Conservation (phyloP, 2,113 vertebrate species). For the Girardinichthys multiradiatus region DNA sequence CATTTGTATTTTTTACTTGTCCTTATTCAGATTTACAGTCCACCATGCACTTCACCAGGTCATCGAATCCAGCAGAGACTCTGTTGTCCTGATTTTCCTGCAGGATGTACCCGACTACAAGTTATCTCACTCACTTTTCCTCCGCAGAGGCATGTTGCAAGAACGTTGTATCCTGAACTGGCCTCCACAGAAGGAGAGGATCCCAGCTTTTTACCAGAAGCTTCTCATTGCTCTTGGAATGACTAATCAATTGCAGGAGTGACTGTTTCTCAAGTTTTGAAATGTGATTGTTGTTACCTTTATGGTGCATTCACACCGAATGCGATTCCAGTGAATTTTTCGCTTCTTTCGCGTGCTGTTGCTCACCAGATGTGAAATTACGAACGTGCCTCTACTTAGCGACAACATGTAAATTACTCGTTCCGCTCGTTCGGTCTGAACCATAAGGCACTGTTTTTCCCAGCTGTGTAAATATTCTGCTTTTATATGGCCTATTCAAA, state of each 20-base stretch:
- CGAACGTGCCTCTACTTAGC: too few relatives aligned
- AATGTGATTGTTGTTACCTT: too few relatives aligned
- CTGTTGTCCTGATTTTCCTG: constrained; percentile 91
- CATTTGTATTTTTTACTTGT: neutral
- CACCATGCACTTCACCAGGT: constrained; percentile 91
- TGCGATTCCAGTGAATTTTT: too few relatives aligned
- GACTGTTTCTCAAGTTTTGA: neutral
- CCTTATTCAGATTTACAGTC: constrained; percentile 86
- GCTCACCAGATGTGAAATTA: too few relatives aligned
- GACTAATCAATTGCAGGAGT: constrained; percentile 77
- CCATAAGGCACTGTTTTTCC: too few relatives aligned
- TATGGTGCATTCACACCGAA: too few relatives aligned
- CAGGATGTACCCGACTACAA: constrained; percentile 91
- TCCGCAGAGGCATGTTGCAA: constrained; percentile 93
- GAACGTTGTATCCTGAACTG: constrained; percentile 88
- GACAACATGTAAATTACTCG: too few relatives aligned
- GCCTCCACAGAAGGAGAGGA: constrained; percentile 87
- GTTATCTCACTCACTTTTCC: constrained; percentile 84
- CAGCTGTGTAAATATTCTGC: neutral
- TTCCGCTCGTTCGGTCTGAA: too few relatives aligned
- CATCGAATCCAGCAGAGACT: constrained; percentile 90
- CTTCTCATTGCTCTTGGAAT: constrained; percentile 88
- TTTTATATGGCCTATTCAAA: neutral
- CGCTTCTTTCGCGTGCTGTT: too few relatives aligned
- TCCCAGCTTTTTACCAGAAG: constrained; percentile 86